phyloP scores from a whole-genome alignment of 2,113 vertebrate species.

The Archocentrus centrarchus region DNA sequence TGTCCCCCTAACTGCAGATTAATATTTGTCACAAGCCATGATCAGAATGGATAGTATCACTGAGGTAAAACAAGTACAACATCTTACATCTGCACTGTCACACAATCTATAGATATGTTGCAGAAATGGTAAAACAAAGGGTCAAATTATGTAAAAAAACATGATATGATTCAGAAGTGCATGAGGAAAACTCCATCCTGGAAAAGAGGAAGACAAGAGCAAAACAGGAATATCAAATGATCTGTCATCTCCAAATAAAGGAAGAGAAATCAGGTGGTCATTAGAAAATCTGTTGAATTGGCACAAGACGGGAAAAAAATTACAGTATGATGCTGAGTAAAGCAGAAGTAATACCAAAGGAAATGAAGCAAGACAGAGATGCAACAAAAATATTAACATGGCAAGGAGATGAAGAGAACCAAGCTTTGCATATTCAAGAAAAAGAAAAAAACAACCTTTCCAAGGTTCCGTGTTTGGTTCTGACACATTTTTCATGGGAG shows the following conservation, averaged over 20 bases:
- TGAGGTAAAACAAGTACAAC: background rate
- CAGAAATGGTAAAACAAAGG: background rate
- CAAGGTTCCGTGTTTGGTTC: background rate
- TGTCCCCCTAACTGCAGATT: background rate
- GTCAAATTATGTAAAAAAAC: background rate
- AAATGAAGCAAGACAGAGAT: background rate
- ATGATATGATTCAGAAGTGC: background rate
- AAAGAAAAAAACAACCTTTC: background rate
- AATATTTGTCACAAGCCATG: no score
- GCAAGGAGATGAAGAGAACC: background rate
- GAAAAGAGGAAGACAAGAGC: slow-evolving; percentile 36
- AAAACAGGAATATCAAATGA: slow-evolving; percentile 13
- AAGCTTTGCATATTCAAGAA: background rate
- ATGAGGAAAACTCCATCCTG: background rate
- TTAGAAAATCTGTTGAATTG: slow-evolving; percentile 15
- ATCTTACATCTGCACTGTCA: background rate
- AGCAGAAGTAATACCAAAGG: background rate
- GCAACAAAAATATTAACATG: background rate
- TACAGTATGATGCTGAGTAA: background rate
- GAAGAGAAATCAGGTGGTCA: slow-evolving; percentile 32
- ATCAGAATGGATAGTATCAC: no score
- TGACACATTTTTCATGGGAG: background rate
- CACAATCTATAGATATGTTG: background rate
- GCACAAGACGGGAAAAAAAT: background rate
- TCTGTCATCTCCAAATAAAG: slow-evolving; percentile 23